Percentiles rank a stretch among this genome's conserved stretches.
phyloP scores from a whole-genome alignment of 2,888 invertebrate genomes.

The Drosophila ezoana region DNA sequence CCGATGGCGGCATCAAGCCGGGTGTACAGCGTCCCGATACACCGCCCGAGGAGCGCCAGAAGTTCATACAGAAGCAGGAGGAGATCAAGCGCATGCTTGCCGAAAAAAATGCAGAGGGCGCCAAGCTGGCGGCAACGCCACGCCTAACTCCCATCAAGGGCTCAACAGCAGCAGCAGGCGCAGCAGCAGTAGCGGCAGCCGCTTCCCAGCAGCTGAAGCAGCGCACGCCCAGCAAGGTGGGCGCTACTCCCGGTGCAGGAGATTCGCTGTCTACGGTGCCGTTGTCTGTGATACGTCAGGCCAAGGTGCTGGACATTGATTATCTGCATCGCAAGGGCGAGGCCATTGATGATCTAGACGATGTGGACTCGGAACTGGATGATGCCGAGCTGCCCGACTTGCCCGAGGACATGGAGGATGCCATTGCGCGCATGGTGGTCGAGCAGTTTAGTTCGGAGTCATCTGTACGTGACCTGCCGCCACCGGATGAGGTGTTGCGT shows the following conservation, averaged over 20 bases:
- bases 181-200: neutral
- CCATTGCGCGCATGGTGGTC: conserved; percentile 87
- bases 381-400: conserved; percentile 85
- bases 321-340: conserved; percentile 84
- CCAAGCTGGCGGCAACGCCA: conserved; percentile 83
- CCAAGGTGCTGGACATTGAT: conserved; percentile 84
- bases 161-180: conserved; percentile 21
- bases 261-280: conserved; percentile 84
- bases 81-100: conserved; percentile 85
- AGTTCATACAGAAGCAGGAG: conserved; percentile 84
- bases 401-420: conserved; percentile 86
- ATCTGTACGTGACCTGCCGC: conserved; percentile 86
- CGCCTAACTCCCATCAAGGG: conserved; percentile 82
- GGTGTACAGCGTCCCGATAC: conserved; percentile 85
- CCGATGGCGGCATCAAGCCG: conserved; percentile 85
- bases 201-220: conserved; percentile 51
- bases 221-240: conserved; percentile 75
- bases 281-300: conserved; percentile 84
- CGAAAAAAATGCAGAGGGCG: conserved; percentile 84
- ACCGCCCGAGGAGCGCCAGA: conserved; percentile 85
- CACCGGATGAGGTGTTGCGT: conserved; percentile 83
- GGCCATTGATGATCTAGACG: conserved; percentile 80
- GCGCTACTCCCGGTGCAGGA: conserved; percentile 41
- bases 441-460: conserved; percentile 88
- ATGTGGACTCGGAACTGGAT: conserved; percentile 82